Conservation (phyloP, 2,888 invertebrate species). For the Macrophya alboannulata region DNA sequence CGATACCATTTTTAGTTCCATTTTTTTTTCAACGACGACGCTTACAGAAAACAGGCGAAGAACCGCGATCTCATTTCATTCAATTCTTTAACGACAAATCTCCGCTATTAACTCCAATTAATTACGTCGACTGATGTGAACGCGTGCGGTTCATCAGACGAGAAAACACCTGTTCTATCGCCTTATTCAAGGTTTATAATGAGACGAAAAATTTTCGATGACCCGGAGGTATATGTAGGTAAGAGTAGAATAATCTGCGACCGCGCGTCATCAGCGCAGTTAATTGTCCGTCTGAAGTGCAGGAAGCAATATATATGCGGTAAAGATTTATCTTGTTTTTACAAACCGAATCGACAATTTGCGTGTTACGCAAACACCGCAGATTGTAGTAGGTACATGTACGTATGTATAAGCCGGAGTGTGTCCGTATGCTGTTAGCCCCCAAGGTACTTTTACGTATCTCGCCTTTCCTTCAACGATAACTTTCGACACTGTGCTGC, state of each 20-base stretch:
- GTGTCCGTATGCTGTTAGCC: background rate
- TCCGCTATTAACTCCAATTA: background rate
- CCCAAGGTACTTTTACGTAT: conserved; percentile 18
- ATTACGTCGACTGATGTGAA: background rate
- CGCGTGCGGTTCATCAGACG: background rate
- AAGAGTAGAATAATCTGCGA: background rate
- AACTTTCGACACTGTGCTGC: conserved; percentile 31
- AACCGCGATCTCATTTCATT: background rate
- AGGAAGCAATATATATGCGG: conserved; percentile 17
- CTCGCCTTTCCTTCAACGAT: conserved; percentile 25
- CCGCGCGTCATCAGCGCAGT: conserved; percentile 37
- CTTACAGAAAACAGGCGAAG: background rate
- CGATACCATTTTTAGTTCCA: background rate
- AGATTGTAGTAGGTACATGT: background rate
- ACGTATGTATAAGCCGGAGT: background rate
- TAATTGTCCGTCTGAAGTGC: conserved; percentile 35
- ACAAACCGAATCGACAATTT: conserved; percentile 42
- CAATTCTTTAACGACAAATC: background rate
- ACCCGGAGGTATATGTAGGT: background rate
- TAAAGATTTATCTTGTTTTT: conserved; percentile 45
- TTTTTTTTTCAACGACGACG: background rate
- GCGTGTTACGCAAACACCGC: conserved; percentile 54
- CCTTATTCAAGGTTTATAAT: background rate
- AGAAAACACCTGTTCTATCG: background rate
- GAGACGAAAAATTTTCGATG: background rate